These are phyloP conservation scores for Eubucco bourcierii DNA, from an alignment of 2,113 vertebrate genomes.

Conservation along the genomic window DNA sequence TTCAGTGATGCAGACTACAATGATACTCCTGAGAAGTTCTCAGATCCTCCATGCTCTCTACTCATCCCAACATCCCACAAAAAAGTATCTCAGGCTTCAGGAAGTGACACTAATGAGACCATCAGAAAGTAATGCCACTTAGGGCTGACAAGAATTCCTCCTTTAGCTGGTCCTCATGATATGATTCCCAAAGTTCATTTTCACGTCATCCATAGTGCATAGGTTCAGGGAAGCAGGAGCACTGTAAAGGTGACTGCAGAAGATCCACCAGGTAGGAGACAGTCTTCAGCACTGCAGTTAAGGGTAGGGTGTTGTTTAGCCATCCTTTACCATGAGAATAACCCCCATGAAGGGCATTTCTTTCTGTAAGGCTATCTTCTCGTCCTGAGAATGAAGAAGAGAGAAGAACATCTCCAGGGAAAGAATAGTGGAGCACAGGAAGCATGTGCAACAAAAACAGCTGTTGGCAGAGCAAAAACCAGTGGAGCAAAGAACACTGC, in stretches of 20 bases:
- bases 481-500: background rate
- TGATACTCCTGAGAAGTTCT: background rate
- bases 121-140: background rate
- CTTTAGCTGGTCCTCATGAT: background rate
- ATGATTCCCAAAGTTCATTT: background rate
- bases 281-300: background rate
- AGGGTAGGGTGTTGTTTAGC: background rate
- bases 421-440: background rate
- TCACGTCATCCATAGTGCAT: background rate
- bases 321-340: background rate
- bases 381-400: background rate
- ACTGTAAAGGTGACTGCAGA: background rate
- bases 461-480: background rate
- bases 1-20: background rate
- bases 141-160: background rate
- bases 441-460: fast-evolving
- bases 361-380: background rate
- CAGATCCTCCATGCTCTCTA: background rate
- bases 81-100: background rate
- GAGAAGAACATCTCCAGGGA: background rate
- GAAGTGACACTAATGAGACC: background rate
- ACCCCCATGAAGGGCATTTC: fast-evolving
- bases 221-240: background rate
- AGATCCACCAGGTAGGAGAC: background rate
- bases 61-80: background rate